Evolutionary conservation across 2,797 vertebrate species (phyloP).

Genomic region (Aulostomus chinensis): DNA sequence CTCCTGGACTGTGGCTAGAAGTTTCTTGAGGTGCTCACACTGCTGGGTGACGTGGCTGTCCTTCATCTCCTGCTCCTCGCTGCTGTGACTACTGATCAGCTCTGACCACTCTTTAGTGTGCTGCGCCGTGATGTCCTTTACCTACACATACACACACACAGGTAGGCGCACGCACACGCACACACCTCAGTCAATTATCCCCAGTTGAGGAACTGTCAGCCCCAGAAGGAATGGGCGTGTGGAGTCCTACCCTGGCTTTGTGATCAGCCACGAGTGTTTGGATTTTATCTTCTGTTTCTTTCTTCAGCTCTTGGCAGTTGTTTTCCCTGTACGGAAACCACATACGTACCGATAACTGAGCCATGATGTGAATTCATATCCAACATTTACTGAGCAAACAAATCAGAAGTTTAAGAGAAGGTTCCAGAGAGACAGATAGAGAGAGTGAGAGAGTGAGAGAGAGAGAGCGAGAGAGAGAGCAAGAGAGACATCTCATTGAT

Average conservation of each 20-base stretch:
- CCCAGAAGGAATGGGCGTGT: not conserved
- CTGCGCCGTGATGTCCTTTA: slow-evolving; percentile 95
- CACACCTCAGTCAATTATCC: not conserved
- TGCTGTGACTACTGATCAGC: slow-evolving; percentile 91
- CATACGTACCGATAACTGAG: not conserved
- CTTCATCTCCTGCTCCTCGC: slow-evolving; percentile 91
- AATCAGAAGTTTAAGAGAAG: too few species aligned
- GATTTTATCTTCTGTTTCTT: slow-evolving; percentile 97
- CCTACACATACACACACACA: slow-evolving; percentile 67
- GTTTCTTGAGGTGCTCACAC: slow-evolving; percentile 92
- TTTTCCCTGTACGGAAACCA: slow-evolving; percentile 83
- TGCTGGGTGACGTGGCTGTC: slow-evolving; percentile 93
- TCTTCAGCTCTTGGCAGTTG: slow-evolving; percentile 97
- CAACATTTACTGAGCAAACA: not conserved
- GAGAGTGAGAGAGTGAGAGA: too few species aligned
- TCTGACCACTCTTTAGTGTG: slow-evolving; percentile 99
- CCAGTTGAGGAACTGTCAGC: not conserved
- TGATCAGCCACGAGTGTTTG: slow-evolving; percentile 91
- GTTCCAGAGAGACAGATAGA: too few species aligned
- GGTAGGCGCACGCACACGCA: not conserved
- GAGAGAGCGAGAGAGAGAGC: too few species aligned
- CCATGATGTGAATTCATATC: too few species aligned
- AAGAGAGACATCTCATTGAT: too few species aligned
- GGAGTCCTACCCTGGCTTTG: slow-evolving; percentile 90
- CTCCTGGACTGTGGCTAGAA: slow-evolving; percentile 88